A percentile compares a stretch with the other conserved stretches of the same genome.
These are phyloP conservation scores for Leucophenga maculata DNA, from an alignment of 2,888 invertebrate species.

Conservation along the genomic window DNA sequence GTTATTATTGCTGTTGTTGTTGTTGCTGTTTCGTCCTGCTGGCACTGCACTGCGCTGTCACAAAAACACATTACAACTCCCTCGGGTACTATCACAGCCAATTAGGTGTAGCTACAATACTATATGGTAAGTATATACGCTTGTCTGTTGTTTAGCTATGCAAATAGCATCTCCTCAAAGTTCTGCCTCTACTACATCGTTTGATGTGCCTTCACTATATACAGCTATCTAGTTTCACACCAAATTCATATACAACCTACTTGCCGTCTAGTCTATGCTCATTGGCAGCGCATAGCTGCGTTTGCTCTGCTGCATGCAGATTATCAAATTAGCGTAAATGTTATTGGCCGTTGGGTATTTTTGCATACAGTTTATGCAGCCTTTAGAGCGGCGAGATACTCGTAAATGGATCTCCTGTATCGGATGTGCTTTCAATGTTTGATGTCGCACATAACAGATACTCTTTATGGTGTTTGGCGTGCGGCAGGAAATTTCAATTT, in stretches of 20 bases:
- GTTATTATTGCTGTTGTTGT: constrained; percentile 43
- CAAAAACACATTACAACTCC: constrained; percentile 49
- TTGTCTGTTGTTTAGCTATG: constrained; percentile 63
- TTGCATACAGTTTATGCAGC: constrained; percentile 29
- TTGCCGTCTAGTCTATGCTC: constrained; percentile 38
- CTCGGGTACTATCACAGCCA: constrained; percentile 72
- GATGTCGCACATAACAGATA: constrained; percentile 22
- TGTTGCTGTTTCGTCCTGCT: constrained; percentile 49
- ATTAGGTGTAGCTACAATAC: constrained; percentile 57
- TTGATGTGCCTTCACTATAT: background rate
- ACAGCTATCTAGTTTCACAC: constrained; percentile 30
- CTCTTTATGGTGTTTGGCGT: background rate
- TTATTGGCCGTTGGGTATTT: constrained; percentile 52
- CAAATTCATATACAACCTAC: constrained; percentile 36
- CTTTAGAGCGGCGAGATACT: background rate
- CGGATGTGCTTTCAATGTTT: constrained; percentile 51
- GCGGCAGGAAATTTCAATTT: constrained; percentile 59
- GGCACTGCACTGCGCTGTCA: background rate
- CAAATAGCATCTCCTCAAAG: constrained; percentile 59
- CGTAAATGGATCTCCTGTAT: background rate
- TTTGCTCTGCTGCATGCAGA: constrained; percentile 48
- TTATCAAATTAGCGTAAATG: constrained; percentile 66
- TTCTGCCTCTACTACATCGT: background rate
- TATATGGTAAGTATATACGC: constrained; percentile 38
- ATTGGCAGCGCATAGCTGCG: constrained; percentile 18